Conservation (phyloP, 2,888 invertebrate genomes). For the Mimumesa dahlbomi region DNA sequence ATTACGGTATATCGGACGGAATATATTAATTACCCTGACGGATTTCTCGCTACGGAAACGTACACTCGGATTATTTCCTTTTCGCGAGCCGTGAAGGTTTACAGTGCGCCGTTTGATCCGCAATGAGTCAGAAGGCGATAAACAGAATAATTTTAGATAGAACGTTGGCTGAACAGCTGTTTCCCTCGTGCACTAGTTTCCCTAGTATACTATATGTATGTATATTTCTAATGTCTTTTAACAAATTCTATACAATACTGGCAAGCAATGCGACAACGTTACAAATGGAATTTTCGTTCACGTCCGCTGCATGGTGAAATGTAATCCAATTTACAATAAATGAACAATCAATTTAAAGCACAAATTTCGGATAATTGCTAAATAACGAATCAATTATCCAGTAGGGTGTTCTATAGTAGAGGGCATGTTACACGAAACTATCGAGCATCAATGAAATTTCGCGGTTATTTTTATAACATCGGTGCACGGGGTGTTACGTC, state of each 20-base stretch:
- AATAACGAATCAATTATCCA: neutral
- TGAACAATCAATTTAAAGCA: too few relatives aligned
- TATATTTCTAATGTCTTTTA: too few relatives aligned
- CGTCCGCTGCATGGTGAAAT: too few relatives aligned
- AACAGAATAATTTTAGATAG: slow-evolving; percentile 20
- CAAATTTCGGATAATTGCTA: neutral
- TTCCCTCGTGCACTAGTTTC: too few relatives aligned
- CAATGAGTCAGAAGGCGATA: slow-evolving; percentile 30
- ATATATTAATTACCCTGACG: too few relatives aligned
- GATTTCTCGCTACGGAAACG: too few relatives aligned
- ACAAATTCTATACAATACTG: too few relatives aligned
- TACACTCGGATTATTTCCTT: neutral
- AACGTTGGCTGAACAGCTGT: slow-evolving; percentile 14
- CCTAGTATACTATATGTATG: too few relatives aligned
- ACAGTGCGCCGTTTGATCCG: neutral
- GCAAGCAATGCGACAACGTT: too few relatives aligned
- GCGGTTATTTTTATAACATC: neutral
- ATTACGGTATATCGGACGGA: neutral
- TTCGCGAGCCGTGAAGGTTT: neutral
- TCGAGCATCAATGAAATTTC: neutral
- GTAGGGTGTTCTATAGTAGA: neutral
- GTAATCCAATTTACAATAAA: too few relatives aligned
- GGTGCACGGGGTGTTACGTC: slow-evolving; percentile 52
- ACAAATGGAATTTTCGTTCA: too few relatives aligned
- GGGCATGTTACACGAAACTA: neutral